These are phyloP conservation scores for Drosophila hawaiiensis DNA, from an alignment of 2,888 invertebrate species.

Conservation along the genomic window DNA sequence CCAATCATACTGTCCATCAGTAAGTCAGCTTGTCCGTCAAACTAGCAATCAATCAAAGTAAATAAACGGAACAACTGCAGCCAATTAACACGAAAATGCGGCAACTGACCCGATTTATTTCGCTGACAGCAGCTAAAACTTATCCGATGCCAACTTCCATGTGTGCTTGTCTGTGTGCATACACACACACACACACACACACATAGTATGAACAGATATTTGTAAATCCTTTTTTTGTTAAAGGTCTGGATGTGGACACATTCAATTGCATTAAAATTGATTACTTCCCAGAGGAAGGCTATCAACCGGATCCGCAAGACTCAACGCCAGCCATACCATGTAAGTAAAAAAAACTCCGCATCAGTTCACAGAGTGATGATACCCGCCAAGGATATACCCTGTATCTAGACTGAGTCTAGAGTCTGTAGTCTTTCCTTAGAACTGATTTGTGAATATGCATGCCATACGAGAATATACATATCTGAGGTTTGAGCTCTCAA, in stretches of 20 bases:
- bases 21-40: conserved; percentile 4
- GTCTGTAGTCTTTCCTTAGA: neutral
- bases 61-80: conserved; percentile 27
- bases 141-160: neutral
- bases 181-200: neutral
- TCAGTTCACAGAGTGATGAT: neutral
- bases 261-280: conserved; percentile 91
- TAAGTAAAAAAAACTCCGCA: conserved; percentile 87
- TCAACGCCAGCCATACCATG: conserved; percentile 97
- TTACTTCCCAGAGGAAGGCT: conserved; percentile 94
- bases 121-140: conserved; percentile 14
- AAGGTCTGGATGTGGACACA: conserved; percentile 77
- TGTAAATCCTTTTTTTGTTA: neutral
- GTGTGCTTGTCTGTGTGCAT: neutral
- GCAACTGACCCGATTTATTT: conserved; percentile 37
- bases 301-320: conserved; percentile 94
- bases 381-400: neutral
- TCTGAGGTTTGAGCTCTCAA: neutral
- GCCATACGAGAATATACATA: neutral
- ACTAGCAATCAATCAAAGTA: conserved; percentile 34
- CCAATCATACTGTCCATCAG: conserved; percentile 21
- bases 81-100: conserved; percentile 28
- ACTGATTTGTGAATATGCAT: neutral
- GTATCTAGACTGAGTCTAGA: neutral
- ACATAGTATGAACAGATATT: neutral